These are phyloP conservation scores for Gymnogyps californianus DNA, from an alignment of 2,113 vertebrate genomes.

Conservation along the genomic window DNA sequence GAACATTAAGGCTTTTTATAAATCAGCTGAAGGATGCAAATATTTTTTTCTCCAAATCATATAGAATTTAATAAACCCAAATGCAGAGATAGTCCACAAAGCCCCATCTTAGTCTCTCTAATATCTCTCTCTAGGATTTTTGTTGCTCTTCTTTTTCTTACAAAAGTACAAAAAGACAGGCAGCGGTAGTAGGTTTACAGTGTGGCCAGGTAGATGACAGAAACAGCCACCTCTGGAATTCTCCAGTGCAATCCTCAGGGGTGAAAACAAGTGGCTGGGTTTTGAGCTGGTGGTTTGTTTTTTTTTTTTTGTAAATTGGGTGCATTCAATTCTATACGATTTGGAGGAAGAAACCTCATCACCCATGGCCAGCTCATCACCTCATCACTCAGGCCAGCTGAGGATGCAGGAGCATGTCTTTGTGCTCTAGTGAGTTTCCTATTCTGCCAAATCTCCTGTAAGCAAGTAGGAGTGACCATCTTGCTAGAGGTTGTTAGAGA, in stretches of 20 bases:
- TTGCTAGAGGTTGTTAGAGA: background rate
- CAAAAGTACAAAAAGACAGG: background rate
- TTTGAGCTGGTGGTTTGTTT: background rate
- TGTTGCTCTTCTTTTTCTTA: background rate
- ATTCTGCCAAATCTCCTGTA: background rate
- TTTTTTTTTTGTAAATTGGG: background rate
- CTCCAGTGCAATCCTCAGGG: background rate
- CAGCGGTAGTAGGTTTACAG: background rate
- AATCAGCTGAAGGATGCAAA: background rate
- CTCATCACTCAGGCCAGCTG: background rate
- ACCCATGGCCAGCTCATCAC: background rate
- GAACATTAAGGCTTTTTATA: background rate
- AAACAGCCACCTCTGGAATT: background rate
- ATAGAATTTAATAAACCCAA: background rate
- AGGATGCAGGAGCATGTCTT: background rate
- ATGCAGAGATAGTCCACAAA: background rate
- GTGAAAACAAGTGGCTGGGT: rapidly evolving
- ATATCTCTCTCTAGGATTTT: background rate
- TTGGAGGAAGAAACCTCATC: background rate
- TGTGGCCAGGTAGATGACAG: background rate
- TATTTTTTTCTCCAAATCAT: background rate
- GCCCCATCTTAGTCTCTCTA: background rate
- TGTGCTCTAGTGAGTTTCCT: background rate
- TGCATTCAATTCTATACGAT: background rate
- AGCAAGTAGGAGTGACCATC: background rate